These are phyloP conservation scores for Nasalis larvatus DNA, from an alignment of 2,113 vertebrate genomes.

Conservation along the genomic window DNA sequence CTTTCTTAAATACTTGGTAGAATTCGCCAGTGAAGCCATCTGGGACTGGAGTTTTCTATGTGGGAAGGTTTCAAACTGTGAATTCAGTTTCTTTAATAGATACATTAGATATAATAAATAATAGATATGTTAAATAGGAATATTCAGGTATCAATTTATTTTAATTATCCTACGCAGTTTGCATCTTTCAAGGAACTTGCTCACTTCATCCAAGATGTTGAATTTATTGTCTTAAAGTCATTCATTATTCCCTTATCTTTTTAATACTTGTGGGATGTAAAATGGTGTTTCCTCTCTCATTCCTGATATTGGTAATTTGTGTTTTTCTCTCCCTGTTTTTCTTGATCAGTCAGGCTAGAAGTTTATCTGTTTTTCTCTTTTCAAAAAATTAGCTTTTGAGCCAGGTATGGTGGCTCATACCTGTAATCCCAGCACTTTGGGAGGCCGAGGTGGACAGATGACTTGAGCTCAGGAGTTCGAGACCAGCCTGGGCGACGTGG, in stretches of 20 bases:
- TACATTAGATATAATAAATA: background rate
- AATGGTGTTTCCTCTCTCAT: background rate
- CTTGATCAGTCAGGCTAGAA: background rate
- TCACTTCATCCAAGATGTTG: background rate
- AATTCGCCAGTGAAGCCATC: background rate
- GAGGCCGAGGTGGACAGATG: no score
- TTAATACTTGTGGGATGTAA: background rate
- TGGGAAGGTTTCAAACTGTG: background rate
- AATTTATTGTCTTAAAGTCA: background rate
- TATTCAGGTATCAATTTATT: background rate
- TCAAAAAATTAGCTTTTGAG: conserved; percentile 14
- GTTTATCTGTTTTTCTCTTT: background rate
- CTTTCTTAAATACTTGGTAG: conserved; percentile 9
- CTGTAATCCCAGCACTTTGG: no score
- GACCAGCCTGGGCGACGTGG: no score
- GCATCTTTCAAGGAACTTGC: background rate
- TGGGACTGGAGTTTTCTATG: background rate
- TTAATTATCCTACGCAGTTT: background rate
- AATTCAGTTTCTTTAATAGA: conserved; percentile 10
- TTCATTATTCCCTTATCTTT: background rate
- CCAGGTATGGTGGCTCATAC: no score
- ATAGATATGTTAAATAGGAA: background rate
- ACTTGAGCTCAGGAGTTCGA: no score
- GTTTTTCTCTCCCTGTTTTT: background rate
- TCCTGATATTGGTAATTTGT: background rate